These are phyloP conservation scores for Morelia viridis DNA, from an alignment of 2,797 vertebrate genomes.

Conservation along the genomic window DNA sequence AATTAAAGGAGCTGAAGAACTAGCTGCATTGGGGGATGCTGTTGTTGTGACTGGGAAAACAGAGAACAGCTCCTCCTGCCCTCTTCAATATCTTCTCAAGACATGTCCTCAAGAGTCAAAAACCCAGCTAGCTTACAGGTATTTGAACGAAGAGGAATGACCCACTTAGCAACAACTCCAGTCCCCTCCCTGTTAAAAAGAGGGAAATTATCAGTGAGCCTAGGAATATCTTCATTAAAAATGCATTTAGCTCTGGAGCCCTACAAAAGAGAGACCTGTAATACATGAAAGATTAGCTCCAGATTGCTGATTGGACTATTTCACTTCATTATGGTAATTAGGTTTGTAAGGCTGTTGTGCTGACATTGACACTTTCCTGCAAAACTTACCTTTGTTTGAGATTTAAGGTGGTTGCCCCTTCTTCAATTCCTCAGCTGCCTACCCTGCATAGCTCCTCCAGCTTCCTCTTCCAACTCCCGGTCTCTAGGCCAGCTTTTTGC, in stretches of 20 bases:
- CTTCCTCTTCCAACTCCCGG: slow-evolving; percentile 9
- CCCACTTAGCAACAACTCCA: slow-evolving; percentile 69
- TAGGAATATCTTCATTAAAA: slow-evolving; percentile 83
- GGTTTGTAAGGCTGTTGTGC: slow-evolving; percentile 74
- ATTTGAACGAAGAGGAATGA: slow-evolving; percentile 52
- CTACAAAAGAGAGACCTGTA: slow-evolving; percentile 77
- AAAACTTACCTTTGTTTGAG: slow-evolving; percentile 72
- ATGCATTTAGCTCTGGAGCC: slow-evolving; percentile 77
- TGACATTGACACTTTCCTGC: slow-evolving; percentile 74
- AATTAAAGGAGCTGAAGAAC: neutral
- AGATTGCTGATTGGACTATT: slow-evolving; percentile 84
- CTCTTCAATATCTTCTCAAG: neutral
- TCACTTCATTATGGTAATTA: slow-evolving; percentile 84
- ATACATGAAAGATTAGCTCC: slow-evolving; percentile 84
- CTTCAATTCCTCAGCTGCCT: slow-evolving; percentile 38
- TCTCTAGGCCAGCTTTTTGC: neutral
- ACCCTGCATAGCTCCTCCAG: neutral
- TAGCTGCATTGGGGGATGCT: neutral
- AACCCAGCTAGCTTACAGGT: slow-evolving; percentile 1
- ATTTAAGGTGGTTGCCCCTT: slow-evolving; percentile 71
- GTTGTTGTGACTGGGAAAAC: too few species aligned
- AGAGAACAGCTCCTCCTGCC: neutral
- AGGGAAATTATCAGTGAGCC: slow-evolving; percentile 73
- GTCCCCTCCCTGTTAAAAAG: slow-evolving; percentile 73
- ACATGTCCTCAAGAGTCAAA: neutral